These are phyloP conservation scores for Drosophila virilis DNA, from an alignment of 1,140 invertebrate species.

Conservation along the genomic window DNA sequence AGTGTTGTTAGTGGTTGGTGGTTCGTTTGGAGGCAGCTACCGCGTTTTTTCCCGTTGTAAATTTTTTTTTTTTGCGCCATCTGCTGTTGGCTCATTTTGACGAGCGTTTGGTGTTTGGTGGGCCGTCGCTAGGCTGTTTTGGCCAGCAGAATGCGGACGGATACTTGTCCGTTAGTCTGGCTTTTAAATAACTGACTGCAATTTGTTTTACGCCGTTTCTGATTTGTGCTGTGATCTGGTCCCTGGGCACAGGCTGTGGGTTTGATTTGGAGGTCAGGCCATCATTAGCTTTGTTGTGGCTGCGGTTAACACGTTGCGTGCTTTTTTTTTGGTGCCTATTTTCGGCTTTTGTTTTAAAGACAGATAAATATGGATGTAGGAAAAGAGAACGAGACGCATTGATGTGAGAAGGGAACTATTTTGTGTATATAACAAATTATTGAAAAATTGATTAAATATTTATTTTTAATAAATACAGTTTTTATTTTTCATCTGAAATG, in stretches of 20 bases:
- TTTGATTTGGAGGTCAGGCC: slow-evolving; percentile 7
- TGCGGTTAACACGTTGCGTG: slow-evolving; percentile 38
- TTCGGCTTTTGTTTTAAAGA: background rate
- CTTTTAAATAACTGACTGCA: slow-evolving; percentile 58
- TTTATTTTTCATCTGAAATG: no score
- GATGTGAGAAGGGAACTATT: no score
- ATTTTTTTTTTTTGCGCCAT: slow-evolving; percentile 21
- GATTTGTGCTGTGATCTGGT: slow-evolving; percentile 34
- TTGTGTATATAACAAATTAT: no score
- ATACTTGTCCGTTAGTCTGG: slow-evolving; percentile 35
- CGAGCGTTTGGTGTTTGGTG: slow-evolving; percentile 21
- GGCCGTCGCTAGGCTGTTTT: background rate
- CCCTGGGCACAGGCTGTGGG: background rate
- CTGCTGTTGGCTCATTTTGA: slow-evolving; percentile 56
- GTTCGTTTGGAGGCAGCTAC: slow-evolving; percentile 35
- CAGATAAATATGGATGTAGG: background rate
- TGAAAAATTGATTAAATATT: no score
- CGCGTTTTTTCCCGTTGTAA: slow-evolving; percentile 15
- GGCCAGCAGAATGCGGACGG: background rate
- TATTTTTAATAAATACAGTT: no score
- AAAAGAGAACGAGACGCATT: no score
- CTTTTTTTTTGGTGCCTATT: background rate
- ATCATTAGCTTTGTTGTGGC: slow-evolving; percentile 35
- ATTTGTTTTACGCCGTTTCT: slow-evolving; percentile 48
- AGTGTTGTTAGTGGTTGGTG: slow-evolving; percentile 75